Evolutionary conservation across 2,888 invertebrate genomes (phyloP), one percentile per base, ranked within the genome.

Genomic region (Plagodis pulveraria): DNA sequence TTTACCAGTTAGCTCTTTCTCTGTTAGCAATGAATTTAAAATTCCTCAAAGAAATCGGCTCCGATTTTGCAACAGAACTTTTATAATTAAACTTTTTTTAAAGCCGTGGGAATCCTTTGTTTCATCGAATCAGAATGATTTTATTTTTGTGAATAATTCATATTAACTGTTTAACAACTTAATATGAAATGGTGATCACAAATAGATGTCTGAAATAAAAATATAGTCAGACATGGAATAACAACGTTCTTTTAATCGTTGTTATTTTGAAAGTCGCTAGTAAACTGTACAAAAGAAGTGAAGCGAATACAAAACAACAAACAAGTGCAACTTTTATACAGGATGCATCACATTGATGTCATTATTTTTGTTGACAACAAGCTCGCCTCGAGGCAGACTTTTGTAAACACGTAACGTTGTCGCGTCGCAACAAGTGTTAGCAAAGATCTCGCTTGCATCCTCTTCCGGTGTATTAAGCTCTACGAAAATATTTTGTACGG

Each of bases 1-100:
- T 85, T 86, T 81, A 84, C 78, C 81, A 71, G 76, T 78, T 80
- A 79, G 74, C 73, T 56, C 74, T 68, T 74, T 66, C 70, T 63
- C 65, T 70, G 66, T 76, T 78, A 71, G 70, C 69, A 77, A 75
- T 76, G 67, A 77, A 77, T 77, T 77, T 75, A 64, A 77, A 78
- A 76, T 67, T 76, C 64, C 65, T 73, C 65, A 62, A 62, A 67
- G 62, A 62, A 70, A 63, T 72, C 68, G 60, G 60, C 51, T 63
- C 58, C 63, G 55, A 57, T 55, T 66, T 54, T 32, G 53, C 48
- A 52, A 62, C 56, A 50, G 43, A 55, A 62, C 63, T 62, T 52
- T 70, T 74, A 4, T 71, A 63, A 70, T 72, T 67, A 47, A 63
- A 67, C 49, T 64, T 72, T 66, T 66, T 65, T 50, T 50, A 0